phyloP scores from a whole-genome alignment of 1,140 invertebrate species.

The Acromyrmex echinatior region DNA sequence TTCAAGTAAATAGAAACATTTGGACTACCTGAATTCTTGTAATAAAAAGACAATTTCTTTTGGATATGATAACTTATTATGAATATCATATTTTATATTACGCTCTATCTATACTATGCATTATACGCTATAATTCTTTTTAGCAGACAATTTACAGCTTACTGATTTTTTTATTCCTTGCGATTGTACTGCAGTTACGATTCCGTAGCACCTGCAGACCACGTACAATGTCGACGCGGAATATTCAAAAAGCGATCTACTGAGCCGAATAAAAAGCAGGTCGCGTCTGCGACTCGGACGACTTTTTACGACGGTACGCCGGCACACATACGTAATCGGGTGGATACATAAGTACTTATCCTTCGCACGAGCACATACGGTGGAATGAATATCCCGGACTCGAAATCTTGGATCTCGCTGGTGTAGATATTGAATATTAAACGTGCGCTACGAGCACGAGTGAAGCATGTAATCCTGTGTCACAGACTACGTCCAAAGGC shows the following conservation, averaged over 20 bases:
- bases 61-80: background rate
- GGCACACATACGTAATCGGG: conserved; percentile 58
- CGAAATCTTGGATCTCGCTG: conserved; percentile 47
- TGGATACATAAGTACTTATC: conserved; percentile 43
- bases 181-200: conserved; percentile 42
- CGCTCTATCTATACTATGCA: no score
- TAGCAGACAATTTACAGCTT: background rate
- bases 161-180: conserved; percentile 1
- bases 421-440: conserved; percentile 72
- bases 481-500: background rate
- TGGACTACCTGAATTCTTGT: no score
- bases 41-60: no score
- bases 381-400: conserved; percentile 54
- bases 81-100: conserved; percentile 15
- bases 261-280: conserved; percentile 34
- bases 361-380: conserved; percentile 55
- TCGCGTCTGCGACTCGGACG: conserved; percentile 28
- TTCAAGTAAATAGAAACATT: no score
- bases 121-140: background rate
- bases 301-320: conserved; percentile 39
- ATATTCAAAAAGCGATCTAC: conserved; percentile 64
- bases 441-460: background rate
- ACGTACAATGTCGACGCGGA: conserved; percentile 16
- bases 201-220: conserved; percentile 31
- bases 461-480: conserved; percentile 20